Evolutionary conservation across 2,113 vertebrate species (phyloP), one percentile per base, ranked within the genome.

Genomic region (Cettia cetti): DNA sequence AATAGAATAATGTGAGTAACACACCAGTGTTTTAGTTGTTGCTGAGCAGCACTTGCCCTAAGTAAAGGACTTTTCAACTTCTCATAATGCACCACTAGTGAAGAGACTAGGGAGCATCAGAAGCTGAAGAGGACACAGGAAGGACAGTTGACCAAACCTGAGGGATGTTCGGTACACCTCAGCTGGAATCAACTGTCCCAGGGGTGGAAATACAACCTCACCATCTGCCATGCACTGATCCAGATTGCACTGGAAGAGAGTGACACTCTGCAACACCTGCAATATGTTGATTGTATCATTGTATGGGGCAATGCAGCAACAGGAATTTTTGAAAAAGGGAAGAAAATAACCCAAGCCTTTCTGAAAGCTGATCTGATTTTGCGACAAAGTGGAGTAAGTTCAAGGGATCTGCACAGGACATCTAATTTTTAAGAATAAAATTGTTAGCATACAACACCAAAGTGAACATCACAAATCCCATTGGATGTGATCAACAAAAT

Each of bases 211-310:
- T 26, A 54, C 20, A 63, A 2, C 2, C 4, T 13, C 35, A 31
- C 10, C 19, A 22, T 57, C 42, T 72, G 14, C 30, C 35, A 35
- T 27, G 8, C 6, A 6, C 20, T 87, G 31, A 31, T 31, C 14
- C 20, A 56, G 35, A 30, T 4, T 56, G 30, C 11, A 15, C 7
- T 42, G 35, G 30, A 33, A 57, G 42, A 13, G 5, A 9, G 27
- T 37, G 18, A 50, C 37, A 49, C 15, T 33, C 26, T 35, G 33
- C 11, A 65, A 44, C 1, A 19, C 3, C 22, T 28, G 10, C 12
- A 57, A 15, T 33, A 44, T 0, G 0, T 57, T 9, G 18, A 44
- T 37, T 1, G 1, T 27, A 37, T 19, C 4, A 42, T 19, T 18
- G 10, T 44, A 7, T 28, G 27, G 27, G 12, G 15, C 7, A 50